phyloP scores from a whole-genome alignment of 1,140 invertebrate species.

The Drosophila mauritiana region DNA sequence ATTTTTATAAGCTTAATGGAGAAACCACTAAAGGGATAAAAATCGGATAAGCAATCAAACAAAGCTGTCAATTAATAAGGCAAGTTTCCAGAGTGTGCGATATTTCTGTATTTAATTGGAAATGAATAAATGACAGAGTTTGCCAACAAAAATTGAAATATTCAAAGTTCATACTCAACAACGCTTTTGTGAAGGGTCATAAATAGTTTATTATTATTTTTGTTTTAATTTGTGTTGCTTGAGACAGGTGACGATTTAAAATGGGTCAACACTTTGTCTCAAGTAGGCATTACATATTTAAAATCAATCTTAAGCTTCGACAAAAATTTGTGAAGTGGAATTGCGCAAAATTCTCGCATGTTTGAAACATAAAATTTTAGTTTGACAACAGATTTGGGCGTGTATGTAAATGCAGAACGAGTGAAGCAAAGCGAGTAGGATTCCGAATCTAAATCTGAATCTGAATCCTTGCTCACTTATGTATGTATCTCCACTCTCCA shows the following conservation, averaged over 20 bases:
- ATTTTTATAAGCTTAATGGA: background rate
- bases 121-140: background rate
- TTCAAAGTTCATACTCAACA: too few relatives aligned
- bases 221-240: background rate
- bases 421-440: constrained; percentile 22
- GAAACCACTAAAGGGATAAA: background rate
- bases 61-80: background rate
- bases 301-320: constrained; percentile 4
- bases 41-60: background rate
- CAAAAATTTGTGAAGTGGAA: constrained; percentile 31
- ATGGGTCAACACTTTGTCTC: constrained; percentile 7
- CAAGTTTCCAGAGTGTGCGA: too few relatives aligned
- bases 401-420: constrained; percentile 45
- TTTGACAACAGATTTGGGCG: constrained; percentile 57
- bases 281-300: constrained; percentile 18
- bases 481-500: constrained; percentile 43
- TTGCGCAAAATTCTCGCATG: constrained; percentile 39
- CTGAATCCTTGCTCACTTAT: constrained; percentile 28
- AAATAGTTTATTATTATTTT: constrained; percentile 9
- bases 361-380: constrained; percentile 36
- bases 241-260: constrained; percentile 6
- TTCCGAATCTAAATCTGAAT: constrained; percentile 25
- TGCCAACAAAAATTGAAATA: background rate
- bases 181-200: constrained; percentile 1
- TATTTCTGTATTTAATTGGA: background rate